Conservation (phyloP, 2,888 invertebrate species). For the Himalopsyche anomala region DNA sequence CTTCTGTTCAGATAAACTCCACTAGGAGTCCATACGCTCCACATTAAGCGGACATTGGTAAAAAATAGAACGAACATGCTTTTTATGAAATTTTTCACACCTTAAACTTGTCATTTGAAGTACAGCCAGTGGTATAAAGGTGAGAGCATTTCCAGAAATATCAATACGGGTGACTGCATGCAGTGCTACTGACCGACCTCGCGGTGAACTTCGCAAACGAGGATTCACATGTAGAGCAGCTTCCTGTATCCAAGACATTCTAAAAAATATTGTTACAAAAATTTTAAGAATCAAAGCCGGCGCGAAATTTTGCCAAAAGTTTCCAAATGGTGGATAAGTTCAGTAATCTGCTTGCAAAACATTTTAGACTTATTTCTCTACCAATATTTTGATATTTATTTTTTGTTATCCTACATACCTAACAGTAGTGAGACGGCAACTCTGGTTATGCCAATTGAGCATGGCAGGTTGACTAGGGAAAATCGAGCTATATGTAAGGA, state of each 20-base stretch:
- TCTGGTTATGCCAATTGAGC: slow-evolving; percentile 94
- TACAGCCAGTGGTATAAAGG: slow-evolving; percentile 86
- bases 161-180: slow-evolving; percentile 96
- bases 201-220: slow-evolving; percentile 83
- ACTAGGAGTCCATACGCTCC: no score
- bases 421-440: slow-evolving; percentile 82
- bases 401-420: slow-evolving; percentile 69
- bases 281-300: background rate
- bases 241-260: slow-evolving; percentile 88
- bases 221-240: slow-evolving; percentile 92
- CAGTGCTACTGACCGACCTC: slow-evolving; percentile 83
- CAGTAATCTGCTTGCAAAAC: background rate
- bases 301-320: no score
- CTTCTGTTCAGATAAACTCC: no score
- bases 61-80: background rate
- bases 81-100: slow-evolving; percentile 68
- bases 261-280: slow-evolving; percentile 66
- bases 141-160: slow-evolving; percentile 91
- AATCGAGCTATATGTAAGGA: slow-evolving; percentile 85
- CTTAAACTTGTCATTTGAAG: slow-evolving; percentile 90
- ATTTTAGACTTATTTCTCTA: background rate
- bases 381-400: background rate
- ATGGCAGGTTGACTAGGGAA: slow-evolving; percentile 91
- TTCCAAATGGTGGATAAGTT: background rate
- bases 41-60: no score